Evolutionary conservation across 1,140 invertebrate genomes (phyloP).

Genomic region (Drosophila kepulauana): DNA sequence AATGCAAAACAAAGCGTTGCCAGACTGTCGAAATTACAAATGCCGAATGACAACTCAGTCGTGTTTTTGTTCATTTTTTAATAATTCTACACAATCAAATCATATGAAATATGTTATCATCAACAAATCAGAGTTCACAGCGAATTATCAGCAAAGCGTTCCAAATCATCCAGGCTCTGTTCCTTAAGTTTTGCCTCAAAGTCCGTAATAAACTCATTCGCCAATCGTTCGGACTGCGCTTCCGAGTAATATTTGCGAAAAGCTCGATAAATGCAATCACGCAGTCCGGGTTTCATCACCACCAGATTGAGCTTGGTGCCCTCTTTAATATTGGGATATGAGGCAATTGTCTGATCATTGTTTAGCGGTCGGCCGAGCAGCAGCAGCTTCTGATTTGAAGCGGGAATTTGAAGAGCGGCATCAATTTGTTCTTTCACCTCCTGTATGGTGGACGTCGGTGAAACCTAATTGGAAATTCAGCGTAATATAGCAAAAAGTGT

Average conservation of each 20-base stretch:
- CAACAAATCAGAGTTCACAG: conserved; percentile 15
- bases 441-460: conserved; percentile 83
- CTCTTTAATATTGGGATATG: conserved; percentile 86
- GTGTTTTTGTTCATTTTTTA: conserved; percentile 28
- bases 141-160: conserved; percentile 84
- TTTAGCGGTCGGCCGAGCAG: conserved; percentile 85
- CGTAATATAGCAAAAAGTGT: neutral
- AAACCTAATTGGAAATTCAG: conserved; percentile 54
- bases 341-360: conserved; percentile 85
- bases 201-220: conserved; percentile 85
- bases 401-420: conserved; percentile 85
- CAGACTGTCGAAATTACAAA: conserved; percentile 26
- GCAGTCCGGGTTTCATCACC: conserved; percentile 85
- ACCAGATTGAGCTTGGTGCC: conserved; percentile 86
- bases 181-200: conserved; percentile 85
- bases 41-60: conserved; percentile 14
- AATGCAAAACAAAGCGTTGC: conserved; percentile 57
- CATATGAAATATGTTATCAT: conserved; percentile 21
- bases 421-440: conserved; percentile 86
- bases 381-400: conserved; percentile 85
- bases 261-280: conserved; percentile 82
- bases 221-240: conserved; percentile 83
- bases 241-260: conserved; percentile 86
- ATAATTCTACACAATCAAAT: conserved; percentile 48
- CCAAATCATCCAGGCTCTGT: conserved; percentile 86